These are phyloP conservation scores for Isaurus tuberculatus DNA, from an alignment of 92 coral and sea anemone genomes.

Conservation along the genomic window DNA sequence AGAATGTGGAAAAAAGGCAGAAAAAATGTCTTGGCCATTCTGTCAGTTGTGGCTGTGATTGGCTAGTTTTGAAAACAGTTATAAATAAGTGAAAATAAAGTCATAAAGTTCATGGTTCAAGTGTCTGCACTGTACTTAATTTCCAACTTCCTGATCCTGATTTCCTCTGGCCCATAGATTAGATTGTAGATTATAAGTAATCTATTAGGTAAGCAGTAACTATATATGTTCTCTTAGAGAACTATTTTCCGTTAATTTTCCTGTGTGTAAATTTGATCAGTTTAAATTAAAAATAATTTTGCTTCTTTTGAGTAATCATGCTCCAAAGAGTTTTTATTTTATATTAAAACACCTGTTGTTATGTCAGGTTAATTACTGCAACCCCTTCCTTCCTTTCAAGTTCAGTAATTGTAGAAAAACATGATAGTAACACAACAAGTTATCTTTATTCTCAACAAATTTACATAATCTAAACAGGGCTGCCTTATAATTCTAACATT, in stretches of 20 bases:
- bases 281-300: constrained; percentile 14
- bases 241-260: constrained; percentile 2
- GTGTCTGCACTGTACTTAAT: constrained; percentile 10
- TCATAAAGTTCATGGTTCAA: constrained; percentile 42
- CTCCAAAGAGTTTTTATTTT: constrained; percentile 17
- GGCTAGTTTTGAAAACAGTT: constrained; percentile 41
- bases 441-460: constrained; percentile 26
- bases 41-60: constrained; percentile 28
- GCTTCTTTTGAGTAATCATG: constrained; percentile 20
- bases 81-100: constrained; percentile 40
- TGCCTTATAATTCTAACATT: constrained; percentile 10
- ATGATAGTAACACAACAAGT: constrained; percentile 26
- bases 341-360: constrained; percentile 21
- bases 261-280: constrained; percentile 21
- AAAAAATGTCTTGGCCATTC: constrained; percentile 35
- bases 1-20: constrained; percentile 2
- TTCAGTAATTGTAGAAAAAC: constrained; percentile 10
- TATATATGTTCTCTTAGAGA: not conserved
- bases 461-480: constrained; percentile 21
- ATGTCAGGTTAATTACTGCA: constrained; percentile 21
- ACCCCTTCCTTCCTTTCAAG: constrained; percentile 25
- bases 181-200: constrained; percentile 4
- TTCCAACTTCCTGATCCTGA: constrained; percentile 5
- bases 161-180: constrained; percentile 5
- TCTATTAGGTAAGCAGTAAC: constrained; percentile 7